Base-by-base conservation (phyloP, 2,888 invertebrate species). In the Pollenia griseotomentosa region DNA sequence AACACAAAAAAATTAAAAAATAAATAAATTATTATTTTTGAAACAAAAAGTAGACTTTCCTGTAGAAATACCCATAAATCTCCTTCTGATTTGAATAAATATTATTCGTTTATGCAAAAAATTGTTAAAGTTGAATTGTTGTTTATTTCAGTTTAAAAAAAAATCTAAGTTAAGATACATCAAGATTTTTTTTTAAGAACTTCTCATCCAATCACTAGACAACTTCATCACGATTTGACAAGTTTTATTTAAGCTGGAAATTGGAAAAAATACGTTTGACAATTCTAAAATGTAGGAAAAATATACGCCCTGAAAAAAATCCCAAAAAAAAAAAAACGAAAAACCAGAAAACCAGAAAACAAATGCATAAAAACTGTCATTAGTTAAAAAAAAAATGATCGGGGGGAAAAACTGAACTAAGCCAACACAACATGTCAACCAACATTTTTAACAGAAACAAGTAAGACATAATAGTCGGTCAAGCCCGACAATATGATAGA, bases 211-310 rank as follows among this genome's bases (percentile, higher is more conserved):
- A 63, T 33, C n/a, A 33, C 42, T 12, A 40, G 44, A 77, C 14
- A 63, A 40, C 59, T 66, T 19, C 46, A 57, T 73, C 65, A 84
- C 44, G 33, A 73, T 79, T 78, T 53, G 46, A 73, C 63, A 57
- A 57, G 57, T 79, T 65, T 33, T 65, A 23, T 48, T 12, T 57
- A 48, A 33, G 61, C 5, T 42, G 57, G n/a, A 40, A 53, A 53
- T 19, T n/a, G n/a, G 33, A 33, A 57, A 66, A 59, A 48, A 57
- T 48, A 33, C 23, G 46, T 57, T 78, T 57, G 11, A 14, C 40
- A 16, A 65, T 12, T 75, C 12, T 10, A 44, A 65, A 55, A 66
- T 12, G 40, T 33, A 33, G 0, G 51, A 46, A 79, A 16, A 46
- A 66, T 48, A 10, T 10, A 81, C 19, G 6, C 65, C 48, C 48